Conservation (phyloP, 1,140 invertebrate genomes). For the Cydia fagiglandana region DNA sequence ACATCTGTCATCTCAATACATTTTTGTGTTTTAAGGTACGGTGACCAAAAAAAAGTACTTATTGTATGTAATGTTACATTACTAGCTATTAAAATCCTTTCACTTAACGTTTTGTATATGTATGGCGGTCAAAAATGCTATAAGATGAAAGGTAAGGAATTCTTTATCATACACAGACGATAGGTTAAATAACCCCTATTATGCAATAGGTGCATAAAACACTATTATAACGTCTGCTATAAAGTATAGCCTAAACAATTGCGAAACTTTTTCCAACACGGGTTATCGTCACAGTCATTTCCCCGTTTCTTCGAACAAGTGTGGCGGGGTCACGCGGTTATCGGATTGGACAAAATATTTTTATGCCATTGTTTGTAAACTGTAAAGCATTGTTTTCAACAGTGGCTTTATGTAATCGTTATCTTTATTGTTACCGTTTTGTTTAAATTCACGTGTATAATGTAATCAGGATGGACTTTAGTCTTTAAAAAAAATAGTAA, state of each 20-base stretch:
- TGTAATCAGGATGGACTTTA: neutral
- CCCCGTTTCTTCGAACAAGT: constrained; percentile 13
- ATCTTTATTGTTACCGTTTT: constrained; percentile 9
- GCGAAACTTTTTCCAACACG: constrained; percentile 3
- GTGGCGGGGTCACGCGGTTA: neutral
- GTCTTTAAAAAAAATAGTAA: neutral
- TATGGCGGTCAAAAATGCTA: no score
- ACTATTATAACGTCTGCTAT: neutral
- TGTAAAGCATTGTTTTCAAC: constrained; percentile 26
- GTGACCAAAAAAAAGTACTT: no score
- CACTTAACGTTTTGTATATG: no score
- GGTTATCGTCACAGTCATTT: constrained; percentile 13
- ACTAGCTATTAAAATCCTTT: no score
- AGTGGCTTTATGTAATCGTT: constrained; percentile 29
- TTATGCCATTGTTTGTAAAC: constrained; percentile 29
- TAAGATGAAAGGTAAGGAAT: no score
- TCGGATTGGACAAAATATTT: constrained; percentile 25
- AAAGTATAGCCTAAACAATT: constrained; percentile 5
- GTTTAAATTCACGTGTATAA: constrained; percentile 4
- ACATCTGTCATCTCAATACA: no score
- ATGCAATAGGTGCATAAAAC: neutral
- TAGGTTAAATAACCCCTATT: neutral
- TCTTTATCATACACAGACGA: no score
- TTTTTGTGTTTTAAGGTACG: no score
- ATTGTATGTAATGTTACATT: no score